phyloP scores from a whole-genome alignment of 2,797 vertebrate species.

The Nyctibius grandis region DNA sequence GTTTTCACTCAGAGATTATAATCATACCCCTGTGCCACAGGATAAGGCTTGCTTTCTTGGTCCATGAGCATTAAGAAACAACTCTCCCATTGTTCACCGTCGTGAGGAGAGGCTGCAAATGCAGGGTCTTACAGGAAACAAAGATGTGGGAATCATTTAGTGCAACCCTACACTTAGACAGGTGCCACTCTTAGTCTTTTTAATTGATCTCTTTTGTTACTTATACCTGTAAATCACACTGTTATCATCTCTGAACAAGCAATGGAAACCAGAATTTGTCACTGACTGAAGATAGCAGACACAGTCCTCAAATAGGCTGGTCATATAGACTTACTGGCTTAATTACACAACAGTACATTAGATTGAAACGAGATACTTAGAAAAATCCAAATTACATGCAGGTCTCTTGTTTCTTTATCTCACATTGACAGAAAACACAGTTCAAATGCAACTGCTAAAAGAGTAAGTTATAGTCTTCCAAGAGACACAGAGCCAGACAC shows the following conservation, averaged over 20 bases:
- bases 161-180: constrained; percentile 89
- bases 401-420: constrained; percentile 91
- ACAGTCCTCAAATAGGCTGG: constrained; percentile 62
- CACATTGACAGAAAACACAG: constrained; percentile 83
- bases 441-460: constrained; percentile 75
- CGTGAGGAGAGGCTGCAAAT: constrained; percentile 82
- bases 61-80: constrained; percentile 87
- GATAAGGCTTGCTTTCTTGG: constrained; percentile 81
- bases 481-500: background rate
- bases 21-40: constrained; percentile 77
- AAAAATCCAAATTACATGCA: constrained; percentile 95
- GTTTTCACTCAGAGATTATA: constrained; percentile 78
- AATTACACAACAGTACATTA: constrained; percentile 83
- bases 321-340: constrained; percentile 86
- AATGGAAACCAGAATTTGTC: constrained; percentile 80
- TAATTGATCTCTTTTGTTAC: constrained; percentile 99
- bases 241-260: constrained; percentile 82
- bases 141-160: constrained; percentile 87
- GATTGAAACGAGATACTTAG: constrained; percentile 85
- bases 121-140: constrained; percentile 82
- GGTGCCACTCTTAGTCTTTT: constrained; percentile 89
- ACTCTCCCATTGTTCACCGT: constrained; percentile 82
- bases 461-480: constrained; percentile 25
- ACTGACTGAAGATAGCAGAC: constrained; percentile 71
- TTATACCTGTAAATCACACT: constrained; percentile 89